Evolutionary conservation across 2,113 vertebrate genomes (phyloP).

Genomic region (Arothron firmamentum): DNA sequence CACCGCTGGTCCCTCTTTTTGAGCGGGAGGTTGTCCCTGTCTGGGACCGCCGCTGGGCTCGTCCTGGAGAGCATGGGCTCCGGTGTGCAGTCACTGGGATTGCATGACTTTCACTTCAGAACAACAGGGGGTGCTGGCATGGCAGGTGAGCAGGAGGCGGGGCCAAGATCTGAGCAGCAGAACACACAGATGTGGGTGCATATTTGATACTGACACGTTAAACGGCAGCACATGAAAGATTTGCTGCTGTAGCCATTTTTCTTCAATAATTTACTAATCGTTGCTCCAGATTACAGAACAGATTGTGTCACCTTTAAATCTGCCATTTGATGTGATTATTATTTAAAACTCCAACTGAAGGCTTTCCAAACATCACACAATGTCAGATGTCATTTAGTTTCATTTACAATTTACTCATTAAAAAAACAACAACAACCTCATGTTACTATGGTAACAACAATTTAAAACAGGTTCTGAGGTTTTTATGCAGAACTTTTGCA

Average conservation of each 20-base stretch:
- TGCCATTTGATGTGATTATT: conserved; percentile 20
- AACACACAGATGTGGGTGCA: conserved; percentile 21
- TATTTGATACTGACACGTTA: not conserved
- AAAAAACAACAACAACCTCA: conserved; percentile 9
- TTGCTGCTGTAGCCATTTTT: no score
- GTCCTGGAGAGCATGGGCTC: conserved; percentile 61
- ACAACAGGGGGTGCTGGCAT: no score
- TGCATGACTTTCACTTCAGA: conserved; percentile 10
- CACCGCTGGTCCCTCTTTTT: conserved; percentile 70
- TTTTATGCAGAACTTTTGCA: not conserved
- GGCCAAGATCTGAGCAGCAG: conserved; percentile 36
- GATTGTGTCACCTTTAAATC: conserved; percentile 1
- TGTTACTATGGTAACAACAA: conserved; percentile 69
- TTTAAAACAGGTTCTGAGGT: not conserved
- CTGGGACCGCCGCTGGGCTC: conserved; percentile 44
- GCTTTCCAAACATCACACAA: conserved; percentile 43
- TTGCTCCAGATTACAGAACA: no score
- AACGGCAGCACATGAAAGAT: no score
- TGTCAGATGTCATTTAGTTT: conserved; percentile 37
- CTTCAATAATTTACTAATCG: no score
- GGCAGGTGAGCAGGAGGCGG: no score
- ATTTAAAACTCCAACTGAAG: conserved; percentile 29
- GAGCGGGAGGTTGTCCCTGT: conserved; percentile 62
- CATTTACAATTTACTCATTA: conserved; percentile 47
- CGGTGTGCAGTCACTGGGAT: conserved; percentile 22